A percentile compares a stretch with the other conserved stretches of the same genome.
These are phyloP conservation scores for Lophotriccus pileatus DNA, from an alignment of 2,797 vertebrate genomes.

Conservation along the genomic window DNA sequence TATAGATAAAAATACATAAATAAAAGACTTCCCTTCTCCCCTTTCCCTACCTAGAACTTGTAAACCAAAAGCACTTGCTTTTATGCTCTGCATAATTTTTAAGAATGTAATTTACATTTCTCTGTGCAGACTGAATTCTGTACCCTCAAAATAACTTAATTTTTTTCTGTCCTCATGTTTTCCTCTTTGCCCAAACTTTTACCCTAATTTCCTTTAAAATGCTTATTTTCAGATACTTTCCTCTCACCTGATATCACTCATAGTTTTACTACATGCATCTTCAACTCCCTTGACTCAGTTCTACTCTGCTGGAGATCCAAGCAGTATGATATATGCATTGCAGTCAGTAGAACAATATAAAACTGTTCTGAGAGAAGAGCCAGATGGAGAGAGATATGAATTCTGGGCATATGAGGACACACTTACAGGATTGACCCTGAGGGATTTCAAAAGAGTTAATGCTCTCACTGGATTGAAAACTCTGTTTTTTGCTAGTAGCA, in stretches of 20 bases:
- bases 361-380: slow-evolving; percentile 40
- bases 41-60: neutral
- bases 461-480: neutral
- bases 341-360: neutral
- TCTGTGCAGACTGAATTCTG: neutral
- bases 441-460: slow-evolving; percentile 14
- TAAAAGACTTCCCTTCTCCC: neutral
- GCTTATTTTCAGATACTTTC: neutral
- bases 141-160: neutral
- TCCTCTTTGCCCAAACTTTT: neutral
- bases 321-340: neutral
- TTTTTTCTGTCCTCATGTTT: neutral
- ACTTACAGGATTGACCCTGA: neutral
- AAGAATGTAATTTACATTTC: neutral
- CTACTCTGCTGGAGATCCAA: neutral
- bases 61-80: neutral
- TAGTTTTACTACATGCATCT: neutral
- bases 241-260: neutral
- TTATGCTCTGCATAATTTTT: neutral
- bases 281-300: neutral
- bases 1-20: too few species aligned
- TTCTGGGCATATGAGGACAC: slow-evolving; percentile 19
- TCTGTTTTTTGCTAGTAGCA: slow-evolving; percentile 33
- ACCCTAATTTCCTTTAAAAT: neutral
- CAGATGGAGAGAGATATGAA: slow-evolving; percentile 29